Evolutionary conservation across 2,113 vertebrate species (phyloP).

Genomic region (Zosterops japonicus): DNA sequence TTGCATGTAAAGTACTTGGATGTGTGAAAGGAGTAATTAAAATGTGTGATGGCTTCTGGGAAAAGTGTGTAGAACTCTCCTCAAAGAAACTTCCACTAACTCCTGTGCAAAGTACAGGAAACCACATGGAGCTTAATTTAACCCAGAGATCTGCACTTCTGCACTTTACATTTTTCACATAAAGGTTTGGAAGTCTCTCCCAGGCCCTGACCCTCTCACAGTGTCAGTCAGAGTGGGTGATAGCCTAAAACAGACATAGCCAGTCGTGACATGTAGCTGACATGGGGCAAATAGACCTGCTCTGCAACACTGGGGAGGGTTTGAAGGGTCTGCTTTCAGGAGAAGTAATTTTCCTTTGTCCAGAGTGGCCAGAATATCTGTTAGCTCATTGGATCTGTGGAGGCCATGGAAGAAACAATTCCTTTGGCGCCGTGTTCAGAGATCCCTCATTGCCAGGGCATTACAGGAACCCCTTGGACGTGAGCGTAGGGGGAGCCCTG

Average conservation of each 20-base stretch:
- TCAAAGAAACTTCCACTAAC: neutral
- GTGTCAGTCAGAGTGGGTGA: neutral
- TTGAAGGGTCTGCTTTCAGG: neutral
- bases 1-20: constrained; percentile 1
- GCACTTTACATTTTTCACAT: neutral
- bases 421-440: neutral
- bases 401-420: neutral
- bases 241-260: neutral
- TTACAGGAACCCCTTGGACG: neutral
- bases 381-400: neutral
- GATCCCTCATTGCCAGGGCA: neutral
- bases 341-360: neutral
- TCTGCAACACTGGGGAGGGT: neutral
- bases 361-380: neutral
- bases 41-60: neutral
- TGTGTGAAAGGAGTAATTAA: constrained; percentile 45
- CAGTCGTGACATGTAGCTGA: neutral
- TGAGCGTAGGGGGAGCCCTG: neutral
- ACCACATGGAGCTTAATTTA: neutral
- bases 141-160: neutral
- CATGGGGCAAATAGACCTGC: neutral
- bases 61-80: neutral
- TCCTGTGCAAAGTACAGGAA: neutral
- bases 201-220: neutral
- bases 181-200: neutral